Evolutionary conservation across 2,888 invertebrate species (phyloP).

Genomic region (Pocota personata): DNA sequence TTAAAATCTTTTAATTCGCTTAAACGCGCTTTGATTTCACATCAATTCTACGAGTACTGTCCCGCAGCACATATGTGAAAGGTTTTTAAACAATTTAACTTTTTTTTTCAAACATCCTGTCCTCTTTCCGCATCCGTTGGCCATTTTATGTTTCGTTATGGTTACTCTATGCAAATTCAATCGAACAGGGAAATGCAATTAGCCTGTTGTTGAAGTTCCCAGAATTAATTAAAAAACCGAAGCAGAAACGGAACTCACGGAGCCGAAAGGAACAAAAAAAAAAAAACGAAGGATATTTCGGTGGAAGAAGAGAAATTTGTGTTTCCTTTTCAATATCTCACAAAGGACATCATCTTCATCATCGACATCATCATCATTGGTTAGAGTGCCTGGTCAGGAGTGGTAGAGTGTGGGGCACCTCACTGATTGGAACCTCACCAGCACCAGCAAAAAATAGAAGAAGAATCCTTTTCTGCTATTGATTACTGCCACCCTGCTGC

Average conservation of each 20-base stretch:
- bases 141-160: constrained; percentile 70
- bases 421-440: constrained; percentile 49
- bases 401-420: not conserved
- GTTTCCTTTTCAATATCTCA: constrained; percentile 49
- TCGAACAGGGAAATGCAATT: constrained; percentile 75
- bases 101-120: constrained; percentile 9
- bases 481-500: constrained; percentile 71
- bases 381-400: constrained; percentile 7
- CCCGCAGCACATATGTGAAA: constrained; percentile 25
- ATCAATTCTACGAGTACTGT: constrained; percentile 48
- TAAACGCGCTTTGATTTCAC: constrained; percentile 61
- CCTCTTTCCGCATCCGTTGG: constrained; percentile 33
- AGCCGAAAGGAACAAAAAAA: constrained; percentile 31
- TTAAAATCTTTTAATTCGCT: constrained; percentile 73
- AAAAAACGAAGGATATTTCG: constrained; percentile 51
- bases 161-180: constrained; percentile 73
- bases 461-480: constrained; percentile 69
- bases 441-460: constrained; percentile 3
- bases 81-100: constrained; percentile 28
- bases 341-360: constrained; percentile 73
- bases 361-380: constrained; percentile 50
- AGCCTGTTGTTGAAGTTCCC: constrained; percentile 75
- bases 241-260: constrained; percentile 57
- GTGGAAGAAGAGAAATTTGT: constrained; percentile 19
- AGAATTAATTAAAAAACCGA: constrained; percentile 74